Evolutionary conservation across 1,140 invertebrate genomes (phyloP).

Genomic region (Lysiphlebus fabarum): DNA sequence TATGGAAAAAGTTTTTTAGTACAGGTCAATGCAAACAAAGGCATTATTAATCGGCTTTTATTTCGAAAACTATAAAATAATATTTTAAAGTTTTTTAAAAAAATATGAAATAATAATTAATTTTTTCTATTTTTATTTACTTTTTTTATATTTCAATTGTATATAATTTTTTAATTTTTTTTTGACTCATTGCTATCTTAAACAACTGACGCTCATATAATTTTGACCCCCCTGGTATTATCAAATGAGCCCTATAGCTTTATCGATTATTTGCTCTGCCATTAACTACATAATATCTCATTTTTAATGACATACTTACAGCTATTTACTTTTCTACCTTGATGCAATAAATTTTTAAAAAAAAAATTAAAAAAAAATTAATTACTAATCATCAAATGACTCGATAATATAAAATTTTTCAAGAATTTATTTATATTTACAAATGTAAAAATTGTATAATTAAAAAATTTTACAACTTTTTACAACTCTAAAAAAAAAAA

Average conservation of each 20-base stretch:
- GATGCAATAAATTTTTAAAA: too few species aligned
- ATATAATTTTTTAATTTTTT: too few species aligned
- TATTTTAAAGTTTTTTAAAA: conserved; percentile 3
- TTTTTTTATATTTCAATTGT: too few species aligned
- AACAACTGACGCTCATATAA: conserved; percentile 14
- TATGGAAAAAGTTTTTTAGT: conserved; percentile 15
- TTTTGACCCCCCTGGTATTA: conserved; percentile 9
- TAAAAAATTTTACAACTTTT: too few species aligned
- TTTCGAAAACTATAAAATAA: conserved; percentile 2
- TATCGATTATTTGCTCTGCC: conserved; percentile 20
- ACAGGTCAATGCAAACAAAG: conserved; percentile 1
- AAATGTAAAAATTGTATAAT: too few species aligned
- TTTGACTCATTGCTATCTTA: not conserved
- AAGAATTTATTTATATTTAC: too few species aligned
- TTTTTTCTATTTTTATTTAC: too few species aligned
- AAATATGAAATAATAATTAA: too few species aligned
- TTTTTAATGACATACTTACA: conserved; percentile 4
- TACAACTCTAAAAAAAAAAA: too few species aligned
- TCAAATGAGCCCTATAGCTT: conserved; percentile 10
- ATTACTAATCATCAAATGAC: too few species aligned
- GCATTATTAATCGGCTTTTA: not conserved
- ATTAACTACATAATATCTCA: conserved; percentile 19
- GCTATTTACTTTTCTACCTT: conserved; percentile 16
- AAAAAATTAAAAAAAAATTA: too few species aligned
- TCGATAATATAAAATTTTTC: too few species aligned